A percentile compares a stretch with the other conserved stretches of the same genome.
phyloP scores from a whole-genome alignment of 2,113 vertebrate genomes.

The Platichthys flesus region DNA sequence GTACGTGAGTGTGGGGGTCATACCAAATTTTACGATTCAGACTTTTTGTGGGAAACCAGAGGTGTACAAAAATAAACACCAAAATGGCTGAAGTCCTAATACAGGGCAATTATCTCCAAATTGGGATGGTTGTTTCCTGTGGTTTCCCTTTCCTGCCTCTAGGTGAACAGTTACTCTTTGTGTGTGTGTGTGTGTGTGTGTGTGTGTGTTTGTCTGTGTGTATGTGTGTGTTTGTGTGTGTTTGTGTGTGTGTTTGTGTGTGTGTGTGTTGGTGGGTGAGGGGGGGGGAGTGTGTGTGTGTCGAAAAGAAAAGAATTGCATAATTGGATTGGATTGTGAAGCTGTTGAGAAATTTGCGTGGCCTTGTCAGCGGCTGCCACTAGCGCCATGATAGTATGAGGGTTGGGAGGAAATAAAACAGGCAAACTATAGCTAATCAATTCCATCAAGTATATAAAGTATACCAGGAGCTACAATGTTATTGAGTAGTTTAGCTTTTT shows the following conservation, averaged over 20 bases:
- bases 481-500: not conserved
- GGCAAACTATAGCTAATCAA: no score
- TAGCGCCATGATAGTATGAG: not conserved
- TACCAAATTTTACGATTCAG: slow-evolving; percentile 35
- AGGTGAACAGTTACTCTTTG: slow-evolving; percentile 36
- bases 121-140: slow-evolving; percentile 18
- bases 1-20: no score
- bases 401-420: slow-evolving; percentile 12
- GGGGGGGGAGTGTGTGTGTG: not conserved
- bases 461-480: not conserved
- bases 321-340: slow-evolving; percentile 40
- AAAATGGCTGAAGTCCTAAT: slow-evolving; percentile 11
- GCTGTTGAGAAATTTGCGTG: slow-evolving; percentile 34
- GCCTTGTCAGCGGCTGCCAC: slow-evolving; percentile 10
- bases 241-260: not conserved
- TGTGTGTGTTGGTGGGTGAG: not conserved
- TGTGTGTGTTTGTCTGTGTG: slow-evolving; percentile 27
- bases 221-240: not conserved
- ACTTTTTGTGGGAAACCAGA: slow-evolving; percentile 3
- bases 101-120: slow-evolving; percentile 15
- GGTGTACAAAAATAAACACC: not conserved
- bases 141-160: slow-evolving; percentile 23
- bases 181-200: not conserved
- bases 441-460: no score
- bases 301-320: slow-evolving; percentile 41